Percentiles rank a stretch among this genome's conserved stretches.
phyloP scores from a whole-genome alignment of 2,113 vertebrate species.

The Heteronetta atricapilla region DNA sequence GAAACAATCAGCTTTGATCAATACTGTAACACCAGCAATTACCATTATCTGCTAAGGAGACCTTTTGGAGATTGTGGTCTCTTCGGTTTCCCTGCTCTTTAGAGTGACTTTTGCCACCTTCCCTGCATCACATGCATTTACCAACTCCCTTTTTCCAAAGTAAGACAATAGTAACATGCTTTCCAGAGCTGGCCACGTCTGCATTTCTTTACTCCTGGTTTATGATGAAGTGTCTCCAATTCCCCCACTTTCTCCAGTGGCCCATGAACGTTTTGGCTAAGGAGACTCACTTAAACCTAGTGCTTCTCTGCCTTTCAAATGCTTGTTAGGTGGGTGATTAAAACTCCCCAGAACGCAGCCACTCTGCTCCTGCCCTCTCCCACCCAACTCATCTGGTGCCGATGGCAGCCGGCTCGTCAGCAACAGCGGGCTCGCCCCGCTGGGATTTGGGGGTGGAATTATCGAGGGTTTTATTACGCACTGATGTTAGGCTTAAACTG shows the following conservation, averaged over 20 bases:
- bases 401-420: neutral
- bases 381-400: neutral
- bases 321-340: neutral
- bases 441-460: neutral
- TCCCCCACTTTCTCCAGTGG: neutral
- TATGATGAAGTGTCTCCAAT: neutral
- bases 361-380: neutral
- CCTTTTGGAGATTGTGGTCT: neutral
- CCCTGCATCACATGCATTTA: neutral
- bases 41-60: neutral
- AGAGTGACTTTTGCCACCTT: neutral
- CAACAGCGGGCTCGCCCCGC: neutral
- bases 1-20: neutral
- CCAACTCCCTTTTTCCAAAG: neutral
- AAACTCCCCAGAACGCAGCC: neutral
- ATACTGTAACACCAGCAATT: neutral
- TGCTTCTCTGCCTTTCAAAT: neutral
- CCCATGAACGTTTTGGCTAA: neutral
- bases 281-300: neutral
- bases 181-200: neutral
- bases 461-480: neutral
- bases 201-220: neutral
- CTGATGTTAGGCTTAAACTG: neutral
- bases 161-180: neutral
- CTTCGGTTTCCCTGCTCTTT: neutral